Evolutionary conservation across 2,888 invertebrate genomes (phyloP), one percentile per base, ranked within the genome.

Genomic region (Nezara viridula): DNA sequence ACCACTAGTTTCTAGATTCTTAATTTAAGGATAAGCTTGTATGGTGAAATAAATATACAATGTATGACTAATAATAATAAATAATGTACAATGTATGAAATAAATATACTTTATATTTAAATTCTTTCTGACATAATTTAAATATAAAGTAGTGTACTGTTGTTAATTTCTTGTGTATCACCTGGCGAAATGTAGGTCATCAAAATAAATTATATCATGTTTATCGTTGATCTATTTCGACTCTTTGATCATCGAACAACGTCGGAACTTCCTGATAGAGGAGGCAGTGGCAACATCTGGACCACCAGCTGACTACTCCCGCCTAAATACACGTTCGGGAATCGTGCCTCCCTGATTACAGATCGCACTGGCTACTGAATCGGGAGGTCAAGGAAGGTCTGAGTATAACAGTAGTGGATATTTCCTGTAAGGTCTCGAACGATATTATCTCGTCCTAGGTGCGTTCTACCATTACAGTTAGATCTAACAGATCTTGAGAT

Each of bases 321-420:
- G 14, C 60, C 60, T 66, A 66, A 66, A 66, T 32, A 73, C 32
- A 73, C 16, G 27, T 60, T 27, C 60, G 14, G 27, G 1, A 27
- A 14, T 32, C 60, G 60, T 60, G 60, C 12, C 19, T 9, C 66
- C 19, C 37, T 73, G 19, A 73, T 73, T 73, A 32, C 32, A 37
- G 66, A 73, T 73, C 32, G 66, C 66, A 19, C 19, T 73, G 32
- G 66, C 66, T 73, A 73, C 66, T 37, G 66, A 73, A 73, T 21
- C 14, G 5, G 2, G n/a, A 10, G 55, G 55, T 55, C 60, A 32
- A 60, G 27, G 60, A 60, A 27, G 55, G 24, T 24, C 10, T 7
- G 24, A 24, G 0, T 55, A 32, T 60, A 60, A 60, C 60, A 27
- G 60, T 60, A 60, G 4, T 27, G 60, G 27, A 32, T 32, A 27